Conservation (phyloP, 2,113 vertebrate species). For the Aegithalos caudatus region DNA sequence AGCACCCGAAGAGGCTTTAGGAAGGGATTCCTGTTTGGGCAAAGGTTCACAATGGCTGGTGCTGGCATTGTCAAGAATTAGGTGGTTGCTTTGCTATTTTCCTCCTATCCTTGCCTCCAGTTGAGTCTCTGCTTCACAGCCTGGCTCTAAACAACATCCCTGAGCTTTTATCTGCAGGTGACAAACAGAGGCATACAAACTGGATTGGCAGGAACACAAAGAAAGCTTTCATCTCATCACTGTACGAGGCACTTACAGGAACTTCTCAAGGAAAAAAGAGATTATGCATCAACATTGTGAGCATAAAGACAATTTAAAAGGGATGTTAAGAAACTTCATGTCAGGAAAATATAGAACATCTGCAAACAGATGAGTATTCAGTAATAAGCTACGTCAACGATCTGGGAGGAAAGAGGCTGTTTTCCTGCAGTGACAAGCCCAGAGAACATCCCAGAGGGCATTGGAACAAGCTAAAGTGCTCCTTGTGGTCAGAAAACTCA, state of each 20-base stretch:
- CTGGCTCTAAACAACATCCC: constrained; percentile 30
- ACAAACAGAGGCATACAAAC: constrained; percentile 57
- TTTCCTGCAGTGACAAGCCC: constrained; percentile 29
- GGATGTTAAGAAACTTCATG: constrained; percentile 69
- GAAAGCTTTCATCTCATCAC: constrained; percentile 60
- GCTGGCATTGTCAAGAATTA: constrained; percentile 20
- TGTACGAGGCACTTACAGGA: constrained; percentile 57
- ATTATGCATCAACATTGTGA: constrained; percentile 66
- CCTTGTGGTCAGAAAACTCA: neutral
- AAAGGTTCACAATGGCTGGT: constrained; percentile 8
- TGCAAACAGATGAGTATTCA: constrained; percentile 47
- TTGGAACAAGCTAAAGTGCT: neutral
- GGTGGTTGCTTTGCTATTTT: constrained; percentile 29
- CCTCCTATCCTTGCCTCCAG: neutral
- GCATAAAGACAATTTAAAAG: constrained; percentile 70
- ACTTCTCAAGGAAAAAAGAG: constrained; percentile 62
- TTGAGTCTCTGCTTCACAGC: constrained; percentile 7
- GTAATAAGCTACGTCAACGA: constrained; percentile 32
- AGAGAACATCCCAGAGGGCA: neutral
- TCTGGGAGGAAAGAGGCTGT: neutral
- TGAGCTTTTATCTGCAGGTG: constrained; percentile 62
- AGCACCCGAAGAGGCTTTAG: neutral
- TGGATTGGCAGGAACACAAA: constrained; percentile 69
- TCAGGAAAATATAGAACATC: constrained; percentile 68
- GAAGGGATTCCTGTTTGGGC: neutral